Evolutionary conservation across 2,888 invertebrate genomes (phyloP).

Genomic region (Celastrina argiolus): DNA sequence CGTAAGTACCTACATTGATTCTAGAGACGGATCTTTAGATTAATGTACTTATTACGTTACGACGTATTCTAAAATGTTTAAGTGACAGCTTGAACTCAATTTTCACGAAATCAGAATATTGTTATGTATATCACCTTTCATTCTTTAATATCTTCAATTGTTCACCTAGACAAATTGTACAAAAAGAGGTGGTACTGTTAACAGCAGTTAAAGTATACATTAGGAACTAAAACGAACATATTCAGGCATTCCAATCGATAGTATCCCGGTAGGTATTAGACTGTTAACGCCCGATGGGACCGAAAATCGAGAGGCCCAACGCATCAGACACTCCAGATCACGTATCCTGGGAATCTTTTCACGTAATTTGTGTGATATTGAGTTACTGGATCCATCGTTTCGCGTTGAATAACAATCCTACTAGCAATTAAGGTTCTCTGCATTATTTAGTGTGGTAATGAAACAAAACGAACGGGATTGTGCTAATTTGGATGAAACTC

Average conservation of each 20-base stretch:
- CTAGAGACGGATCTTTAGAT: no score
- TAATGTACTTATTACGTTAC: no score
- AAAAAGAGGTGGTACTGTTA: no score
- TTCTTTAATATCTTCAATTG: no score
- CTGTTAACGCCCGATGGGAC: slow-evolving; percentile 22
- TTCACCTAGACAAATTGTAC: no score
- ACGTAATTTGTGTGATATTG: slow-evolving; percentile 37
- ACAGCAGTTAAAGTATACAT: not conserved
- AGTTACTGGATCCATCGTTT: slow-evolving; percentile 28
- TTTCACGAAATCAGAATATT: no score
- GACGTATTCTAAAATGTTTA: no score
- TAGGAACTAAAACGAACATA: slow-evolving; percentile 1
- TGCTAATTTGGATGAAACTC: not conserved
- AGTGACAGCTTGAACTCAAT: no score
- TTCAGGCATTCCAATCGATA: slow-evolving; percentile 18
- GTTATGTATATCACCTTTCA: no score
- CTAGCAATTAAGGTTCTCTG: slow-evolving; percentile 1
- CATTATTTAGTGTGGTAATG: not conserved
- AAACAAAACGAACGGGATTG: not conserved
- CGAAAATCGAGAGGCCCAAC: slow-evolving; percentile 50
- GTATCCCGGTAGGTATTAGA: slow-evolving; percentile 14
- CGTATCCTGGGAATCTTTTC: slow-evolving; percentile 39
- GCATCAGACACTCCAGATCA: slow-evolving; percentile 46
- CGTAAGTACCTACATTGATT: no score
- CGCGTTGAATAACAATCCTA: slow-evolving; percentile 15